Conservation (phyloP, 2,888 invertebrate species). For the Cryptocephalus moraei region DNA sequence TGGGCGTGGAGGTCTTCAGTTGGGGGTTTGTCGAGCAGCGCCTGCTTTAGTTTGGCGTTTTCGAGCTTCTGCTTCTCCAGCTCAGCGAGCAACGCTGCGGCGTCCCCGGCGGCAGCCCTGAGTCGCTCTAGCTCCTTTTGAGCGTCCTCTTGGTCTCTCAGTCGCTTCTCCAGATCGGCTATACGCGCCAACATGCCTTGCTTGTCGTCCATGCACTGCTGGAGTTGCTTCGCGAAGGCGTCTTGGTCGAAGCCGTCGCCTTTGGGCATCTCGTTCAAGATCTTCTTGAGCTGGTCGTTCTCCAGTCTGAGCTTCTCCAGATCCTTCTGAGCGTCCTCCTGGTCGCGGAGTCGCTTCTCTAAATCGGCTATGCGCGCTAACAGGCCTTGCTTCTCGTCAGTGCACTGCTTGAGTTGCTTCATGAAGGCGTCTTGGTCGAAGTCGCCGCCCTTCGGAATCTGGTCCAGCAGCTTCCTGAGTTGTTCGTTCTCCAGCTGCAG, state of each 20-base stretch:
- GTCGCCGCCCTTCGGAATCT: constrained; percentile 19
- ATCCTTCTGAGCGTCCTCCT: neutral
- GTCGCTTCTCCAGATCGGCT: constrained; percentile 5
- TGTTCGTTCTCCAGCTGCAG: constrained; percentile 17
- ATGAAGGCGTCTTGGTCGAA: constrained; percentile 17
- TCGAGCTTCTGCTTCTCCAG: constrained; percentile 10
- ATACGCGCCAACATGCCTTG: constrained; percentile 7
- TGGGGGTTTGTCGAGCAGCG: constrained; percentile 2
- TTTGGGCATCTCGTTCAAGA: too few relatives aligned
- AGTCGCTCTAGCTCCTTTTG: neutral
- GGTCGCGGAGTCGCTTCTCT: constrained; percentile 3
- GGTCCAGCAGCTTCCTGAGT: constrained; percentile 21
- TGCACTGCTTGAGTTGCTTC: constrained; percentile 17
- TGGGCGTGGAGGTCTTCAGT: constrained; percentile 2
- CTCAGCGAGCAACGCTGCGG: neutral
- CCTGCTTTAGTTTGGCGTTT: constrained; percentile 11
- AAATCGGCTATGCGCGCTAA: constrained; percentile 3
- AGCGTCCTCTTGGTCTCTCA: neutral
- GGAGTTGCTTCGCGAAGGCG: neutral
- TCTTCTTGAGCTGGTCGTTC: too few relatives aligned
- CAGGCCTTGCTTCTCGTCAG: constrained; percentile 15
- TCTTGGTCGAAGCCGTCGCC: neutral
- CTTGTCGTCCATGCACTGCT: neutral
- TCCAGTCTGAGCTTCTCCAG: too few relatives aligned
- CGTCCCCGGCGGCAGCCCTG: neutral